Conservation (phyloP, 2,113 vertebrate genomes). For the Corapipo altera region DNA sequence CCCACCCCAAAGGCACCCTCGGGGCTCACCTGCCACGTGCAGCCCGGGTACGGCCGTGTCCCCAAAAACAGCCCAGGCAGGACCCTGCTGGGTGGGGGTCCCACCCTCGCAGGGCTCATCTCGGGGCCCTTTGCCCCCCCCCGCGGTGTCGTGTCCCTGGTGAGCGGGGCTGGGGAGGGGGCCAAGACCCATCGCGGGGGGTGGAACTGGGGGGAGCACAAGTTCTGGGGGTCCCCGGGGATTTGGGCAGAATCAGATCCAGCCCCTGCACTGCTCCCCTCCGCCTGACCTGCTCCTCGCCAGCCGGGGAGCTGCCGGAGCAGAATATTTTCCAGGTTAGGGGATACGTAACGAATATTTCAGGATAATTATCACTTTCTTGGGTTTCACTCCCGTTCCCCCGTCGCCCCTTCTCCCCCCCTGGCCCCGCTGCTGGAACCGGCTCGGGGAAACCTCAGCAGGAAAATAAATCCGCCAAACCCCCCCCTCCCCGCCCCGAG, state of each 20-base stretch:
- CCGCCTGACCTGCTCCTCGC: background rate
- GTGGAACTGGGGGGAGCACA: background rate
- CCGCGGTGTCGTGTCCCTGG: background rate
- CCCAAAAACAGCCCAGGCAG: background rate
- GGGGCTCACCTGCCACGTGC: background rate
- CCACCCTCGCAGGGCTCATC: background rate
- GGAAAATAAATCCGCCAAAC: background rate
- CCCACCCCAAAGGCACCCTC: background rate
- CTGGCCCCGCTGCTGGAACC: background rate
- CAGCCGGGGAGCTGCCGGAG: background rate
- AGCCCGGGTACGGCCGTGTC: background rate
- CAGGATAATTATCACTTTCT: constrained; percentile 74
- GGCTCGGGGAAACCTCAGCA: background rate
- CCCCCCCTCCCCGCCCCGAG: background rate
- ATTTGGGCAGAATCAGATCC: background rate
- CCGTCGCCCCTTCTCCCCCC: background rate
- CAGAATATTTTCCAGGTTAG: constrained; percentile 59
- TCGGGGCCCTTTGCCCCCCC: background rate
- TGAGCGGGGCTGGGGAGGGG: background rate
- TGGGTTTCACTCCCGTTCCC: constrained; percentile 46
- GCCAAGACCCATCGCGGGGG: background rate
- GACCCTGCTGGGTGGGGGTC: background rate
- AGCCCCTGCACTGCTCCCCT: background rate
- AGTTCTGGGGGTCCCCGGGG: background rate
- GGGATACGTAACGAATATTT: constrained; percentile 34